Evolutionary conservation across 2,113 vertebrate species (phyloP), one percentile per base, ranked within the genome.

Genomic region (Melanerpes formicivorus): DNA sequence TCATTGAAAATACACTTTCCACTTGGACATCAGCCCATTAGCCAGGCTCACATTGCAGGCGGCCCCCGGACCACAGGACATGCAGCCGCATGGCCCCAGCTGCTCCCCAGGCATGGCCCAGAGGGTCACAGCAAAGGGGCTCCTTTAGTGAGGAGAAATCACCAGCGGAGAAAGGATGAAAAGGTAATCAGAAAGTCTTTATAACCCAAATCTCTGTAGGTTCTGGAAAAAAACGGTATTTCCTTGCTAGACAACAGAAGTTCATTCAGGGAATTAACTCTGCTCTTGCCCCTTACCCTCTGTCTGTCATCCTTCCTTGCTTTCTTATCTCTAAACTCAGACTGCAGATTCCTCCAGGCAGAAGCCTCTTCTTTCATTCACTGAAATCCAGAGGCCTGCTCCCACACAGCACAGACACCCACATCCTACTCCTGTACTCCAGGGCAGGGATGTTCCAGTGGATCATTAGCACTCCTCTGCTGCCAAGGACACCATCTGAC

Each of bases 1-100:
- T 97, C 97, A 96, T 90, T 96, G 97, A 96, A 98, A 97, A 97
- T 86, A 97, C 96, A 92, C 97, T 97, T 96, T 96, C 97, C 93
- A 82, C 91, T 96, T 96, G 97, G 97, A 96, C 93, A 95, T 30
- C 92, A 89, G 97, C 97, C 97, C 97, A 94, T 96, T 96, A 96
- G 95, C 58, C 65, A 11, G 95, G 91, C 93, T 91, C 72, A 32
- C 72, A 69, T 4, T 22, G 60, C 52, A 9, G 32, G 32, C 10
- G 76, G 80, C 10, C 69, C 90, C 89, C 32, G 3, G 3, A 64
- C 94, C 15, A 12, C 17, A 32, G 79, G 74, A 84, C 60, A 18
- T 3, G 18, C 56, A 66, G 80, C 15, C 11, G 84, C 87, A 64
- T 3, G 18, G 85, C 30, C 70, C 85, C 76, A 7, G n/a, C 16